Base-by-base conservation (phyloP, 2,888 invertebrate genomes). In the Camponotus fellah region DNA sequence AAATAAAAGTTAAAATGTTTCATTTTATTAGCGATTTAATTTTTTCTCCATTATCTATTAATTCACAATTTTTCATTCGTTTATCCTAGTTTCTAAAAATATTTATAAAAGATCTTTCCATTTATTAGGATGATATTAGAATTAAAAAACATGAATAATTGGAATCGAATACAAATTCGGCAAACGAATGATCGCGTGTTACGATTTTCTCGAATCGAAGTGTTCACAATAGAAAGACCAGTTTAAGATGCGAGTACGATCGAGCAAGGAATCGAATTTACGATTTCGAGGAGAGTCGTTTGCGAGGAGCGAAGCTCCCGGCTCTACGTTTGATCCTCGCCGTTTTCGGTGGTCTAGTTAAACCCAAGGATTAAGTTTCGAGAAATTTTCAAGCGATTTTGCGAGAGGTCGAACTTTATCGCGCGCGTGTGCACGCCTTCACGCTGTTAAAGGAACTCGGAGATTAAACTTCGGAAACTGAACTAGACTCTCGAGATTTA, bases 351-450 rank as follows among this genome's bases (percentile, higher is more conserved):
- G 46, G 79, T 79, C 60, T 79, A 43, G 79, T 79, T 69, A 79
- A 79, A 46, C 12, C 49, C 58, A n/a, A 34, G 71, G 79, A 79
- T 79, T 79, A 71, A 79, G 79, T 79, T 79, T 79, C 71, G 58
- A 34, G 71, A 79, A 79, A 79, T 79, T 79, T 79, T 79, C 71
- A 79, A 79, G 71, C 79, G 71, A 79, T 79, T 79, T 69, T 60
- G 79, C 58, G 69, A 79, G 43, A 79, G 58, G 43, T 43, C 34
- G 58, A 21, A 71, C 71, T 79, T 79, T 71, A 71, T 69, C 79
- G 66, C 53, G 69, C 58, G 58, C 58, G 71, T n/a, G 49, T 49
- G n/a, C 49, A 49, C 46, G 58, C 60, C n/a, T 79, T 71, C 71
- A 71, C 79, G 69, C 43, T 58, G 79, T 79, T 79, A 79, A 69